A percentile compares a stretch with the other conserved stretches of the same genome.
phyloP scores from a whole-genome alignment of 2,888 invertebrate species.

The Oxytorus armatus region DNA sequence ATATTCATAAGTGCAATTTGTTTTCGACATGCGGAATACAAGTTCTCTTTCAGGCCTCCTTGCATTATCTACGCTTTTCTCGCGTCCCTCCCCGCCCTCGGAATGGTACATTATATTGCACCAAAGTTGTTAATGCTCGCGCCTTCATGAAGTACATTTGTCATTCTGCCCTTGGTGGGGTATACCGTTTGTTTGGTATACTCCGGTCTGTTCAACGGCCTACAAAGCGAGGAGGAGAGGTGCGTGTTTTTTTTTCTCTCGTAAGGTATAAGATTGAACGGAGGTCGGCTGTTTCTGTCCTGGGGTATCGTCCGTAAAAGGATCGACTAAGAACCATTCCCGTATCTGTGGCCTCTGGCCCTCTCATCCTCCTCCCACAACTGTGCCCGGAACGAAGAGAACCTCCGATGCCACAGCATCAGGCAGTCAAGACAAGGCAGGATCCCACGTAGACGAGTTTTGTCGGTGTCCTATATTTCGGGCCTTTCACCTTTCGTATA shows the following conservation, averaged over 20 bases:
- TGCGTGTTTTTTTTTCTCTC: constrained; percentile 25
- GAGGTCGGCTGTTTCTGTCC: constrained; percentile 63
- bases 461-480: constrained; percentile 81
- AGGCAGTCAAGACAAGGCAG: constrained; percentile 66
- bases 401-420: constrained; percentile 48
- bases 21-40: constrained; percentile 12
- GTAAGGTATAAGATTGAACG: constrained; percentile 45
- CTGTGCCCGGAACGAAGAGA: constrained; percentile 19
- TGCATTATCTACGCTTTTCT: constrained; percentile 9
- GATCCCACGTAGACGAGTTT: constrained; percentile 81
- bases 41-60: constrained; percentile 13
- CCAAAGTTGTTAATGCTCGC: constrained; percentile 46
- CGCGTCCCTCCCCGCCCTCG: background rate
- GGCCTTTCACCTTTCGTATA: constrained; percentile 81
- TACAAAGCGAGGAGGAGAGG: constrained; percentile 59
- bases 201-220: constrained; percentile 49
- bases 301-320: constrained; percentile 77
- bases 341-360: constrained; percentile 65
- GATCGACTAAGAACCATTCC: constrained; percentile 77
- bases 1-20: constrained; percentile 20
- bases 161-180: constrained; percentile 68
- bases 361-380: constrained; percentile 65
- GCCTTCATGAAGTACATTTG: constrained; percentile 68
- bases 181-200: constrained; percentile 41
- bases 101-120: constrained; percentile 30